phyloP scores from a whole-genome alignment of 2,888 invertebrate genomes.

The Yponomeuta malinellus region DNA sequence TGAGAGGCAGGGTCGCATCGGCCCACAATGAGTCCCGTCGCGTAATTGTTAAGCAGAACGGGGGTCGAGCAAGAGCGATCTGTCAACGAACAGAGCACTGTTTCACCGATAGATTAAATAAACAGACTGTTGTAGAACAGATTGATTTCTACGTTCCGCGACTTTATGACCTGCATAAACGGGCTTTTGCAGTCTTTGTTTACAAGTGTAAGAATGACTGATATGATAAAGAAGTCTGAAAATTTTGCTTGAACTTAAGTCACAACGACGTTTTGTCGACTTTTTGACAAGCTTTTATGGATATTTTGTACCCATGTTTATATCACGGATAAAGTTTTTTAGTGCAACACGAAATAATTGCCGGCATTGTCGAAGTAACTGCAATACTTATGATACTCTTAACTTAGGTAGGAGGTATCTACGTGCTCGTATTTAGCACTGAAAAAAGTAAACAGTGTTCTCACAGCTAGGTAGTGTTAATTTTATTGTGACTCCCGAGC shows the following conservation, averaged over 20 bases:
- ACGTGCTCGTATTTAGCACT: neutral
- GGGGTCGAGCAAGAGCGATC: conserved; percentile 67
- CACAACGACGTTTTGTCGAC: no score
- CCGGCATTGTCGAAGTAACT: no score
- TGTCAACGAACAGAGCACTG: conserved; percentile 48
- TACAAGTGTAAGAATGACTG: neutral
- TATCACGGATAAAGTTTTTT: no score
- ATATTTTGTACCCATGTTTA: no score
- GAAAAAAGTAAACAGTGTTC: neutral
- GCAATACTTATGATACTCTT: no score
- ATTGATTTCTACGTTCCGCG: conserved; percentile 17
- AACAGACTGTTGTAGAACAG: conserved; percentile 25
- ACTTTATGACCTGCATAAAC: neutral
- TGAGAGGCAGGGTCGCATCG: conserved; percentile 64
- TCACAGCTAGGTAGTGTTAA: neutral
- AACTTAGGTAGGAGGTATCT: neutral
- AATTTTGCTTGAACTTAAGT: no score
- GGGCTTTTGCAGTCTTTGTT: neutral
- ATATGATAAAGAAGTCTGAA: no score
- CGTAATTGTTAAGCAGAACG: conserved; percentile 73
- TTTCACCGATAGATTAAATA: conserved; percentile 58
- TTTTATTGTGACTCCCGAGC: neutral
- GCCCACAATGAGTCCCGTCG: conserved; percentile 68
- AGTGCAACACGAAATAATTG: no score
- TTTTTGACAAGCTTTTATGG: no score